Evolutionary conservation across 1,140 invertebrate genomes (phyloP), one percentile per base, ranked within the genome.

Genomic region (Physella acuta): DNA sequence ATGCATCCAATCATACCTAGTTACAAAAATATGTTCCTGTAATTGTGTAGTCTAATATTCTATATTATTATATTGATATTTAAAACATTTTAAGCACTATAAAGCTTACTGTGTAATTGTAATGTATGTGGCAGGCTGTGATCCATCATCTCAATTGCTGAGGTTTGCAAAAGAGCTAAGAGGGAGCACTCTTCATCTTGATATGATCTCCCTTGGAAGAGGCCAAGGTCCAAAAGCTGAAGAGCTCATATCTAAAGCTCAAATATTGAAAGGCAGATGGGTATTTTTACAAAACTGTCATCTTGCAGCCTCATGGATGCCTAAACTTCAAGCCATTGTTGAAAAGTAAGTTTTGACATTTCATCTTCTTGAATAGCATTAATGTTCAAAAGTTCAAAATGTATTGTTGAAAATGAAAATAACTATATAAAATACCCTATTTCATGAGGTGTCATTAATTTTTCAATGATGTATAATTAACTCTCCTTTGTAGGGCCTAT

Each of bases 241-340:
- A 70, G 80, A 84, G 69, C 78, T 84, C 28, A 85, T 85, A 39
- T 72, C 72, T 34, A 83, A 84, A 68, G 82, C 84, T 5, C 79
- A 84, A 71, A 84, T 84, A 30, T 74, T 84, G 11, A 85, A 85
- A 67, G 82, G 84, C 14, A 66, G 80, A 55, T 87, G 85, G 85
- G 81, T 87, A 2, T 94, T 93, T 85, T 85, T 95, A 36, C 82
- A 84, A 70, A 85, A 84, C 73, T 84, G 84, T 75, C 84, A 85
- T 64, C 74, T 85, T 8, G 82, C 82, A 17, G 78, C 81, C 14
- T 84, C 82, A 14, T 85, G 82, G 82, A 85, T 86, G 85, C 82
- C 81, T 0, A 73, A 72, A 62, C 77, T 85, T 16, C 80, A 83
- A 65, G 61, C 74, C 14, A 78, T 85, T 66, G 81, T 85, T n/a